Evolutionary conservation across 1,140 invertebrate species (phyloP), one percentile per base, ranked within the genome.

Genomic region (Belonocnema kinseyi): DNA sequence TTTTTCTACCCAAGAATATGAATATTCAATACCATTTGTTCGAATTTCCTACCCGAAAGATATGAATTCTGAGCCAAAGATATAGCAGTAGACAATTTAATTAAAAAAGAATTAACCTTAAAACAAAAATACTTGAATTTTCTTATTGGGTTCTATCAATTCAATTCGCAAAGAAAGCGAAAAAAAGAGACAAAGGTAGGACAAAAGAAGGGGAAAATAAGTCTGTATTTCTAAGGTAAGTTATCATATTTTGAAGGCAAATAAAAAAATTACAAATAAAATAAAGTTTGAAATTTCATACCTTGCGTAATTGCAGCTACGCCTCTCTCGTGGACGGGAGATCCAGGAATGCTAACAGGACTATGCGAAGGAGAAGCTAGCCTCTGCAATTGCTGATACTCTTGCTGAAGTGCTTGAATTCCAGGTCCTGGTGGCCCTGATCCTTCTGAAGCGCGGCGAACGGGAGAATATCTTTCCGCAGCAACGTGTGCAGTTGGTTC

Each of bases 401-500:
- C 95, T 84, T 96, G 94, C 78, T 96, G 93, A 53, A 94, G 92
- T 26, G 93, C 93, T 78, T 90, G 90, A 84, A 90, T 94, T 74
- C 92, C 94, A 89, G 88, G 93, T 86, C 90, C 92, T 82, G 89
- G 92, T 83, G 80, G 93, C 82, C 88, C 93, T 0, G 93, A 94
- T 50, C 95, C 96, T 91, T 98, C 97, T 78, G 96, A 97, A 46
- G 97, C 97, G 82, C 98, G 92, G 56, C 98, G 93, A 14, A 98
- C 97, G 1, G 97, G 97, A 77, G 96, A 97, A 88, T 97, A 98
- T 74, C 97, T 93, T 90, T 97, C 97, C 52, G 93, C 93, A n/a
- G 90, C 82, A 74, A 91, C 88, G 54, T 91, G 90, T 33, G 84
- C 85, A 75, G 88, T 91, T 56, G 91, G 89, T 75, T 92, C 91